phyloP scores from a whole-genome alignment of 2,888 invertebrate genomes.

The Dexiosoma caninum region DNA sequence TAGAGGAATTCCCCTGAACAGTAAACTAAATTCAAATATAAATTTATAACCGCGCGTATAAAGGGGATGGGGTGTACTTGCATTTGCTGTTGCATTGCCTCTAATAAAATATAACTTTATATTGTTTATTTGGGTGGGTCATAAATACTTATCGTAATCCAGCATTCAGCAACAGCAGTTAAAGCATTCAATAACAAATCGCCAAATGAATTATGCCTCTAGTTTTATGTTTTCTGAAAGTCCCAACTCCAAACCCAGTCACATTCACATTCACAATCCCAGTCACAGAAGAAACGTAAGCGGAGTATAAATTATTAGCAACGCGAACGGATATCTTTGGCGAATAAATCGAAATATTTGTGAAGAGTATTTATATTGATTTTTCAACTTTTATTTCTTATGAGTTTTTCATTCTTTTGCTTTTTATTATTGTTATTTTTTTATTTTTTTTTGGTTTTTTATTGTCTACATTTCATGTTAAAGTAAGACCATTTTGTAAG shows the following conservation, averaged over 20 bases:
- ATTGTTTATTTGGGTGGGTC: constrained; percentile 44
- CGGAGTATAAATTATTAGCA: constrained; percentile 51
- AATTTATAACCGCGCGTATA: no score
- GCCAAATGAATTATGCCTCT: constrained; percentile 71
- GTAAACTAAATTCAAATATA: no score
- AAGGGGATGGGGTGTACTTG: no score
- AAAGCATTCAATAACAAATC: constrained; percentile 72
- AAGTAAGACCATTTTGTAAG: constrained; percentile 49
- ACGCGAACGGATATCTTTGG: constrained; percentile 15
- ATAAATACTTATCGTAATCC: constrained; percentile 45
- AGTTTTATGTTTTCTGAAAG: constrained; percentile 69
- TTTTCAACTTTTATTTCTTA: constrained; percentile 57
- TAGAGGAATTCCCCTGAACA: no score
- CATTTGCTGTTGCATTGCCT: not conserved
- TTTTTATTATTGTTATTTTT: constrained; percentile 16
- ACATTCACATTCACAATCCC: not conserved
- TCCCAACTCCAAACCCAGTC: not conserved
- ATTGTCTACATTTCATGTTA: constrained; percentile 46
- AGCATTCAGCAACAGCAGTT: constrained; percentile 47
- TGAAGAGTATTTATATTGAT: constrained; percentile 52
- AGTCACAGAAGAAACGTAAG: not conserved
- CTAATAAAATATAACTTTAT: constrained; percentile 33
- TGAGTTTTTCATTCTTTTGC: not conserved
- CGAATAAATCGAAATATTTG: constrained; percentile 43
- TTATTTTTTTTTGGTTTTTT: constrained; percentile 20